These are phyloP conservation scores for Cottus gobio DNA, from an alignment of 2,113 vertebrate genomes.

Conservation along the genomic window DNA sequence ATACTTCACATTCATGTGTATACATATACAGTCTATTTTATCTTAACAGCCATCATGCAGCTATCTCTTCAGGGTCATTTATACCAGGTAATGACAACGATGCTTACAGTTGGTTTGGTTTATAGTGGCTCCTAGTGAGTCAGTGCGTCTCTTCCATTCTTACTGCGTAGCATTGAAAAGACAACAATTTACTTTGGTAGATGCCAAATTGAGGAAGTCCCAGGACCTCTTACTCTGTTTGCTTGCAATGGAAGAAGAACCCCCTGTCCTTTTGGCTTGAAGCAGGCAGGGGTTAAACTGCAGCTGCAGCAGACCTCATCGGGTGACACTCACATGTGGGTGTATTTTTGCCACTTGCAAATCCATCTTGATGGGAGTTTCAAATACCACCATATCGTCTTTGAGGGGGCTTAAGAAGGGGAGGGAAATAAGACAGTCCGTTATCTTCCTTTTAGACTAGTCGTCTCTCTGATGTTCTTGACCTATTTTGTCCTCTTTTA, in stretches of 20 bases:
- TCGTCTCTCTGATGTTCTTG: slow-evolving; percentile 26
- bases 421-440: slow-evolving; percentile 47
- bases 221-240: slow-evolving; percentile 38
- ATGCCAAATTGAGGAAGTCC: slow-evolving; percentile 19
- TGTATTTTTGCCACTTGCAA: slow-evolving; percentile 78
- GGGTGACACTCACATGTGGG: slow-evolving; percentile 61
- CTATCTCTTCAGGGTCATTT: neutral
- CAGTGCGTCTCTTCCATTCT: slow-evolving; percentile 18
- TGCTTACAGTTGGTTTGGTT: neutral
- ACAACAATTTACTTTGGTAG: slow-evolving; percentile 9
- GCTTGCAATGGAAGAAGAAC: slow-evolving; percentile 11
- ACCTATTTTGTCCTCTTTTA: slow-evolving; percentile 38
- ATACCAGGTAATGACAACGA: neutral
- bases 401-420: slow-evolving; percentile 40
- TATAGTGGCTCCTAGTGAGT: neutral
- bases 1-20: neutral
- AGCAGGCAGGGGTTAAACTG: slow-evolving; percentile 30
- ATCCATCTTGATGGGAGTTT: slow-evolving; percentile 60
- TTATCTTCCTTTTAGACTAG: slow-evolving; percentile 25
- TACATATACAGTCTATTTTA: neutral
- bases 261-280: slow-evolving; percentile 31
- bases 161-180: slow-evolving; percentile 9
- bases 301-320: slow-evolving; percentile 46
- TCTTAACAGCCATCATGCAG: neutral
- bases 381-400: slow-evolving; percentile 52